These are phyloP conservation scores for Anastrepha ludens DNA, from an alignment of 1,140 invertebrate species.

Conservation along the genomic window DNA sequence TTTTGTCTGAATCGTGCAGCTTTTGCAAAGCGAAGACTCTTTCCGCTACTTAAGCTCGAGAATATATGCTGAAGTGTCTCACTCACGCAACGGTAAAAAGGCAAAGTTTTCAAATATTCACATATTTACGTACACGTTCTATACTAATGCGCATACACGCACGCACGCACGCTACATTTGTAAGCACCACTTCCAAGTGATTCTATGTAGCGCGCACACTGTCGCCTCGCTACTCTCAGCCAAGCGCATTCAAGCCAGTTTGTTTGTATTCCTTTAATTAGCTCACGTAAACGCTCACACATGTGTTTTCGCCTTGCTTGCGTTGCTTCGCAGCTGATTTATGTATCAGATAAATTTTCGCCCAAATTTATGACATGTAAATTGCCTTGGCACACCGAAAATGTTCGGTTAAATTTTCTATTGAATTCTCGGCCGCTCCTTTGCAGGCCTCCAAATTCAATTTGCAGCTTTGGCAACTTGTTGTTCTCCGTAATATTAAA, in stretches of 20 bases:
- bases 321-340: neutral
- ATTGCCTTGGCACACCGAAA: constrained; percentile 6
- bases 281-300: constrained; percentile 31
- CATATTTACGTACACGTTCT: neutral
- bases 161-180: neutral
- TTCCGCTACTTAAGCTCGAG: neutral
- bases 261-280: constrained; percentile 32
- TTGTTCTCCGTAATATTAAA: neutral
- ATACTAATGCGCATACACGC: neutral
- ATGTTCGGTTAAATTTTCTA: neutral
- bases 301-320: neutral
- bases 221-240: neutral
- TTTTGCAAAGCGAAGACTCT: neutral
- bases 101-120: no score
- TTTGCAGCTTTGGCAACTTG: neutral
- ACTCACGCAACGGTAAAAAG: neutral
- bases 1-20: neutral
- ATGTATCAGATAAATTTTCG: constrained; percentile 36
- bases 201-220: neutral
- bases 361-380: constrained; percentile 44
- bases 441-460: neutral
- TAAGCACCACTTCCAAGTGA: neutral
- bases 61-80: neutral
- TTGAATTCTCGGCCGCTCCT: neutral
- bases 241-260: neutral